Percentiles rank a stretch among this genome's conserved stretches.
Evolutionary conservation across 2,797 vertebrate species (phyloP).

Genomic region (Anas capensis): DNA sequence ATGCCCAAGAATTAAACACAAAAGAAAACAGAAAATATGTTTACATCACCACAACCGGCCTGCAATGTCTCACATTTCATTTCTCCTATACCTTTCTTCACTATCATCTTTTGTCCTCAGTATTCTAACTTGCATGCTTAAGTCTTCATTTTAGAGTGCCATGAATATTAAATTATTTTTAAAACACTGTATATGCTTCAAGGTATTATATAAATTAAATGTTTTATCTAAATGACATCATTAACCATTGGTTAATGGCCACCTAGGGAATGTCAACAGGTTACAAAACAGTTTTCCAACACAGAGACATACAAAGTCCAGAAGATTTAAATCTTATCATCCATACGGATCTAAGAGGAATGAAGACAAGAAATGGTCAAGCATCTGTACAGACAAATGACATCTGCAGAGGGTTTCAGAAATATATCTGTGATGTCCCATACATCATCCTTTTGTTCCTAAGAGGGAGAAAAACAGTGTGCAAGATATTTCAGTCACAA

Average conservation of each 20-base stretch:
- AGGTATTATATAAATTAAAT: slow-evolving; percentile 6
- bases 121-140: slow-evolving; percentile 3
- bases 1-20: neutral
- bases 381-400: neutral
- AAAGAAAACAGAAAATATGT: neutral
- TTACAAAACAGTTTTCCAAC: slow-evolving; percentile 11
- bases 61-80: neutral
- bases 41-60: neutral
- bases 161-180: slow-evolving; percentile 7
- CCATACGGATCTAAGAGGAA: slow-evolving; percentile 12
- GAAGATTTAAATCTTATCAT: neutral
- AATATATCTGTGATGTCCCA: neutral
- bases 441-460: neutral
- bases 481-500: slow-evolving; percentile 15
- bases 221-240: neutral
- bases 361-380: slow-evolving; percentile 2
- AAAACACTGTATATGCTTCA: neutral
- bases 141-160: neutral
- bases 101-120: neutral
- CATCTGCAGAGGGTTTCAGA: slow-evolving; percentile 12
- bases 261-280: neutral
- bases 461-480: neutral
- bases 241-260: slow-evolving; percentile 9
- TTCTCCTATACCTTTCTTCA: neutral
- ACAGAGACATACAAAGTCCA: neutral